Evolutionary conservation across 2,113 vertebrate species (phyloP).

Genomic region (Pogona vitticeps): DNA sequence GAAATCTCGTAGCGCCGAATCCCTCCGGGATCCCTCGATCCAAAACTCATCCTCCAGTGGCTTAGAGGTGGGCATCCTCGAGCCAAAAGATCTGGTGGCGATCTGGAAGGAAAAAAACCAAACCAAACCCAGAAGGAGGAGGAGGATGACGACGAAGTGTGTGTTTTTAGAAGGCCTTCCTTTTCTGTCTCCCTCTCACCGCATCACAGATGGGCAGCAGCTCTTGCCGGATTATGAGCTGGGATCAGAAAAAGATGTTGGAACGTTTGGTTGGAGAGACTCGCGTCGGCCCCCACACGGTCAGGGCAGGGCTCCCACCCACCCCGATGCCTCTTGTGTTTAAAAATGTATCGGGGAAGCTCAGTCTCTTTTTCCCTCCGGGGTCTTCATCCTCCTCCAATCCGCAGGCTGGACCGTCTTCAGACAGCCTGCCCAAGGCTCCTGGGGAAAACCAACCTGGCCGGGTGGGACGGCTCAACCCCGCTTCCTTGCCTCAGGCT

Average conservation of each 20-base stretch:
- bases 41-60: constrained; percentile 78
- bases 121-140: too few relatives aligned
- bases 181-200: background rate
- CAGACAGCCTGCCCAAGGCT: too few relatives aligned
- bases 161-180: background rate
- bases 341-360: too few relatives aligned
- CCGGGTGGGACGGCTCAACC: background rate
- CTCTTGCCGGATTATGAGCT: background rate
- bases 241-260: background rate
- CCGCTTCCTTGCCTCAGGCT: background rate
- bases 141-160: too few relatives aligned
- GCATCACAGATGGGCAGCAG: background rate
- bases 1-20: constrained; percentile 81
- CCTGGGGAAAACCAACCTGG: background rate
- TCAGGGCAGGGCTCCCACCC: too few relatives aligned
- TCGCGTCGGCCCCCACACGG: too few relatives aligned
- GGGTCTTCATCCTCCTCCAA: background rate
- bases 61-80: constrained; percentile 82
- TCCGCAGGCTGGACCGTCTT: background rate
- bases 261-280: background rate
- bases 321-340: too few relatives aligned
- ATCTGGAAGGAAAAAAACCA: too few relatives aligned
- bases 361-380: background rate
- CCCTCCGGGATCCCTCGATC: constrained; percentile 86
- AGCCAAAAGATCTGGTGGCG: background rate